Conservation (phyloP, 2,113 vertebrate genomes). For the Deroptyus accipitrinus region DNA sequence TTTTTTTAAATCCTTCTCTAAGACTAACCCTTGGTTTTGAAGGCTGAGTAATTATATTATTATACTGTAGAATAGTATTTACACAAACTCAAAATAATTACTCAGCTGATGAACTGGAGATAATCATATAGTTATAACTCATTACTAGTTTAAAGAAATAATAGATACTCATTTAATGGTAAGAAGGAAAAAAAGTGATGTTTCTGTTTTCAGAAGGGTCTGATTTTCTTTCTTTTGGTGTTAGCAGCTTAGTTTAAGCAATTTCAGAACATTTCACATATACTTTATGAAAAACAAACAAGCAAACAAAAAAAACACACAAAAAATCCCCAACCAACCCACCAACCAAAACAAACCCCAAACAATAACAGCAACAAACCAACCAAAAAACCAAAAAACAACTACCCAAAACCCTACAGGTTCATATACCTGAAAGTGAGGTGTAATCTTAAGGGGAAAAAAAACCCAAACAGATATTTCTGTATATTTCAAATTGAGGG, state of each 20-base stretch:
- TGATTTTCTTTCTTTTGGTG: background rate
- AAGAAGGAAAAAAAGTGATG: background rate
- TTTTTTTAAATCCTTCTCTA: background rate
- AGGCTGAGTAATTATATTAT: background rate
- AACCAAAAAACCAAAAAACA: background rate
- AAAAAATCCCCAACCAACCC: accelerated
- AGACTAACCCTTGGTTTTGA: background rate
- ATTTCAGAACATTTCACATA: background rate
- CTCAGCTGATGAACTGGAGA: background rate
- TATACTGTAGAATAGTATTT: background rate
- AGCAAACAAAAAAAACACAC: background rate
- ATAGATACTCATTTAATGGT: background rate
- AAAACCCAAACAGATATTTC: background rate
- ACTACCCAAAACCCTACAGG: accelerated
- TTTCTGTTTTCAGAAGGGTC: background rate
- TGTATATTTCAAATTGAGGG: background rate
- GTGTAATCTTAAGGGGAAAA: background rate
- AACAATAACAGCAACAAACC: background rate
- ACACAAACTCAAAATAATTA: background rate
- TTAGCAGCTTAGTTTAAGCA: background rate
- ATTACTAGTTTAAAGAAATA: background rate
- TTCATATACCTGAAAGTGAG: background rate
- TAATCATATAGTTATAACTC: background rate
- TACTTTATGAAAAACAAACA: background rate
- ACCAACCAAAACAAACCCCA: background rate